phyloP scores from a whole-genome alignment of 2,113 vertebrate genomes.

The Hyperopisus bebe region DNA sequence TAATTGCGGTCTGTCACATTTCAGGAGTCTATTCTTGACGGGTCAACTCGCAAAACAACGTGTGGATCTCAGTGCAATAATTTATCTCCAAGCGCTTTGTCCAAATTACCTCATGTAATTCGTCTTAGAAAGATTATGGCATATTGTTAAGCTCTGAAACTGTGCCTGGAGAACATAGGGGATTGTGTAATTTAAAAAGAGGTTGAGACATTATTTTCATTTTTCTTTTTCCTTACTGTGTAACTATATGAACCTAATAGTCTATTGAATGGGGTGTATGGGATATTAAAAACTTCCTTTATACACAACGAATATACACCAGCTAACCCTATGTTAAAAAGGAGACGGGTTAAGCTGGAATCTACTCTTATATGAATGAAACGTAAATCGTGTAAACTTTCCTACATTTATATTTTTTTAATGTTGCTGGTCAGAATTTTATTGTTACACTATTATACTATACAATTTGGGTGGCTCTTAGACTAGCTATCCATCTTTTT shows the following conservation, averaged over 20 bases:
- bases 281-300: not conserved
- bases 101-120: not conserved
- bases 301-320: not conserved
- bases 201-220: not conserved
- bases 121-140: not conserved
- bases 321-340: not conserved
- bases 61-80: not conserved
- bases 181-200: not conserved
- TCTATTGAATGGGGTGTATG: not conserved
- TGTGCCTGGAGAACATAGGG: not conserved
- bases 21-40: constrained; percentile 29
- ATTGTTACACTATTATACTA: not conserved
- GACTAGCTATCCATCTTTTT: not conserved
- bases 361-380: not conserved
- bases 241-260: not conserved
- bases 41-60: not conserved
- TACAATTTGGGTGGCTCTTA: not conserved
- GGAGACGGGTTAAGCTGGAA: not conserved
- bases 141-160: not conserved
- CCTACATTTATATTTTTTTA: not conserved
- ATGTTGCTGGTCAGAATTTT: not conserved
- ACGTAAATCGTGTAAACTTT: not conserved
- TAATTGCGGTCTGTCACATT: constrained; percentile 52
- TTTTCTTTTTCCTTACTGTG: not conserved
- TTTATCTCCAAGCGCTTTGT: not conserved